A percentile compares a stretch with the other conserved stretches of the same genome.
Evolutionary conservation across 92 coral and sea anemone genomes (phyloP).

Genomic region (Desmophyllum pertusum): DNA sequence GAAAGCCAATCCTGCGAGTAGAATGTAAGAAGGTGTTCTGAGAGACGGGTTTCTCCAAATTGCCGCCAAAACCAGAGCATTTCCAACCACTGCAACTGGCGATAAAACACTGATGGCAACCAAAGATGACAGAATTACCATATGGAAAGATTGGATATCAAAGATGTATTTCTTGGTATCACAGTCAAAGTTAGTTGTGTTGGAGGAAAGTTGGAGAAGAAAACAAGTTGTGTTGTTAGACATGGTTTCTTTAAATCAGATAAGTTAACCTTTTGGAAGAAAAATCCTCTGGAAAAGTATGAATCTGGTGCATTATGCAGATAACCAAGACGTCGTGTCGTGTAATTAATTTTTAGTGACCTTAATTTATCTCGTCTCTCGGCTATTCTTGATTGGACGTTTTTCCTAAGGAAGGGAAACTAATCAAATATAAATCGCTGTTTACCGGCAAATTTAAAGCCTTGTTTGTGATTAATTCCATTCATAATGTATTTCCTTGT

Average conservation of each 20-base stretch:
- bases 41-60: conserved; percentile 1
- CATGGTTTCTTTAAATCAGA: too few species aligned
- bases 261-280: background rate
- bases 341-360: too few species aligned
- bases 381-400: too few species aligned
- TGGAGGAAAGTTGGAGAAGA: background rate
- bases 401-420: background rate
- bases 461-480: too few species aligned
- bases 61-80: conserved; percentile 7
- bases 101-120: background rate
- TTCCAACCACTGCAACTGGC: conserved; percentile 5
- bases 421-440: background rate
- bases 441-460: too few species aligned
- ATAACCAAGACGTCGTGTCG: too few species aligned
- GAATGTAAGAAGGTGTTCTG: conserved; percentile 3
- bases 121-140: background rate
- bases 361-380: too few species aligned
- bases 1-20: conserved; percentile 16
- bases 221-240: background rate
- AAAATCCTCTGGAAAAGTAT: background rate
- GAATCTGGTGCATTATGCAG: too few species aligned
- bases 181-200: background rate
- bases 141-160: background rate
- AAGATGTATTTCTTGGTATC: background rate
- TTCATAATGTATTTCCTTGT: too few species aligned